A percentile compares a stretch with the other conserved stretches of the same genome.
Conservation (phyloP, 2,888 invertebrate species). For the Lutraria lutraria region DNA sequence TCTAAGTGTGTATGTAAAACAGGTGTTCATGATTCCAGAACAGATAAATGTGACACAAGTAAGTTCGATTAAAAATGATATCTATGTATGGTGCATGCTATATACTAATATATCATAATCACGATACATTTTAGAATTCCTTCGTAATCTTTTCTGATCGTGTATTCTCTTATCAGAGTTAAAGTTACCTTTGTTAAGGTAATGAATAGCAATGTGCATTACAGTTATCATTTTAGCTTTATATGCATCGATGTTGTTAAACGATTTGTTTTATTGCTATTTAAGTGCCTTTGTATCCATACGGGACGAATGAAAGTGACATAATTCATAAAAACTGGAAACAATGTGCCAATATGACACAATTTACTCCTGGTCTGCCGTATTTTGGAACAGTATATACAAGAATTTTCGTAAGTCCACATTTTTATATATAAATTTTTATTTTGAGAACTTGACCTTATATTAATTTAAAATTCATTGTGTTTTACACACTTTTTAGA, state of each 20-base stretch:
- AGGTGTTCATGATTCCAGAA: background rate
- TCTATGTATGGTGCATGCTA: too few relatives aligned
- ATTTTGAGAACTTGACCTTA: background rate
- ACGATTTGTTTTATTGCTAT: background rate
- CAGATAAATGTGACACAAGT: slow-evolving; percentile 5
- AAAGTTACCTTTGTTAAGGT: too few relatives aligned
- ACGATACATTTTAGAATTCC: too few relatives aligned
- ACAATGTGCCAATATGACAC: background rate
- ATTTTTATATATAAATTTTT: background rate
- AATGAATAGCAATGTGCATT: too few relatives aligned
- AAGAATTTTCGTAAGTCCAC: background rate
- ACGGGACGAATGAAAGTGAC: background rate
- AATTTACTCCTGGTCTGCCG: slow-evolving; percentile 20
- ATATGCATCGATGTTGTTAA: too few relatives aligned
- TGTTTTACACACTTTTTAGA: background rate
- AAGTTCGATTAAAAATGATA: too few relatives aligned
- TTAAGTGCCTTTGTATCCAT: slow-evolving; percentile 19
- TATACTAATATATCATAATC: too few relatives aligned
- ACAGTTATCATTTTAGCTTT: too few relatives aligned
- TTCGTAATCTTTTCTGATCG: too few relatives aligned
- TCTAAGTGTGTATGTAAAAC: background rate
- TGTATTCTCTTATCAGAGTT: too few relatives aligned
- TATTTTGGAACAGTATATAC: background rate
- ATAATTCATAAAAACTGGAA: too few relatives aligned
- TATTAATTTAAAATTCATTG: background rate